Base-by-base conservation (phyloP, 2,888 invertebrate genomes). In the Charanyca ferruginea region DNA sequence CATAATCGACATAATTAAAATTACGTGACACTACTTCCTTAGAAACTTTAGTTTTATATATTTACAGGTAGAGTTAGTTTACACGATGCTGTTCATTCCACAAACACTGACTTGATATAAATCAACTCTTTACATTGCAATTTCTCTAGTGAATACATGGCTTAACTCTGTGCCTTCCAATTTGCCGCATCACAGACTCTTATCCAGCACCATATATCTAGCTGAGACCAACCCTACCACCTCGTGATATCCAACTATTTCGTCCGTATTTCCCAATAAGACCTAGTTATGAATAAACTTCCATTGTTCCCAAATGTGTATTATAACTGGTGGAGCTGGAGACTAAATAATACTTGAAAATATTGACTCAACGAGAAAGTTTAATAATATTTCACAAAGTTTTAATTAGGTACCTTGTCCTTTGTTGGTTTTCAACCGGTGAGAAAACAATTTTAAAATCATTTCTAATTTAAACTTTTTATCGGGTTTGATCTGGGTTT, bases 141-240 rank as follows among this genome's bases (percentile, higher is more conserved):
- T 73, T 66, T 73, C 66, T 72, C 66, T 63, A 58, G 70, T 73
- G 72, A 77, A 75, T 59, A 80, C 73, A 77, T 65, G 60, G 55
- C 72, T 77, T 77, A 68, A 74, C 83, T 76, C 67, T 73, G 75
- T 77, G 80, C 79, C 80, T 81, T 84, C 83, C 87, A 89, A 89
- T 89, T 89, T 88, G 61, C 81, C 84, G 85, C 84, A 78, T 86
- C 85, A 75, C 71, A 79, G 83, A 69, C 44, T 80, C 80, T 80
- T 77, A 76, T 80, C 81, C 77, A 65, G 67, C 69, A 73, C 59
- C 11, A 61, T 66, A 68, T 67, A 74, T 66, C 51, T 73, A 64
- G 55, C 23, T 48, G 44, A 42, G 49, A 54, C 49, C 47, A 61
- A 45, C 41, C 47, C 54, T 23, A 25, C 61, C 18, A 49, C 59